Base-by-base conservation (phyloP, 2,888 invertebrate genomes). In the Hydroisotoma schaefferi region DNA sequence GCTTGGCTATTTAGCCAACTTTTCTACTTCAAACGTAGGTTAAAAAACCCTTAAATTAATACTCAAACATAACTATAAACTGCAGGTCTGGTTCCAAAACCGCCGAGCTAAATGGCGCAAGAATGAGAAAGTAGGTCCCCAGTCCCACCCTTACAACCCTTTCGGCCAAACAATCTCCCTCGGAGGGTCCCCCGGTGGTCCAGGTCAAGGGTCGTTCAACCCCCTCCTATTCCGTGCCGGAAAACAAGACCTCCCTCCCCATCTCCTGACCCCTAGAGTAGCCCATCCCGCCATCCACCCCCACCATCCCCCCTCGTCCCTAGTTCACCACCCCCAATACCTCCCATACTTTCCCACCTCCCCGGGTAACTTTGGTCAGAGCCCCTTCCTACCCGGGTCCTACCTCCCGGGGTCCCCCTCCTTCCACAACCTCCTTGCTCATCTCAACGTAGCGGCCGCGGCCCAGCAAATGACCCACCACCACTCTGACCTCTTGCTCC, bases 81-180 rank as follows among this genome's bases (percentile, higher is more conserved):
- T n/a, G n/a, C 83, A 92, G 92, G 92, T 93, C 4, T 92, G 92
- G 92, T 93, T 92, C 78, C 92, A 93, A 80, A 93, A 93, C 77
- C 83, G 92, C 1, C 82, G 92, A 40, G 92, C 92, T 48, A 93
- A 93, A 79, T 93, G 92, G 92, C 83, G 93, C 40, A 93, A 93
- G 75, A 91, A 91, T 75, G 92, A 92, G 44, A 64, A 63, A 78
- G 92, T 92, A 59, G 92, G 92, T 0, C 92, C 92, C 0, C 88
- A 90, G 74, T 90, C 84, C 1, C 92, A 92, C 77, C 92, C 92
- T 1, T 92, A 92, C 82, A 90, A 88, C 76, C 90, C 90, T 1
- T 91, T 90, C 78, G 63, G 67, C 2, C 65, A 67, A 23, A 66
- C 67, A 23, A 76, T 89, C 68, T 82, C 85, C 51, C 61, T 66